Percentiles rank a stretch among this genome's conserved stretches.
Evolutionary conservation across 2,797 vertebrate genomes (phyloP).

Genomic region (Heteromormyrus szaboi): DNA sequence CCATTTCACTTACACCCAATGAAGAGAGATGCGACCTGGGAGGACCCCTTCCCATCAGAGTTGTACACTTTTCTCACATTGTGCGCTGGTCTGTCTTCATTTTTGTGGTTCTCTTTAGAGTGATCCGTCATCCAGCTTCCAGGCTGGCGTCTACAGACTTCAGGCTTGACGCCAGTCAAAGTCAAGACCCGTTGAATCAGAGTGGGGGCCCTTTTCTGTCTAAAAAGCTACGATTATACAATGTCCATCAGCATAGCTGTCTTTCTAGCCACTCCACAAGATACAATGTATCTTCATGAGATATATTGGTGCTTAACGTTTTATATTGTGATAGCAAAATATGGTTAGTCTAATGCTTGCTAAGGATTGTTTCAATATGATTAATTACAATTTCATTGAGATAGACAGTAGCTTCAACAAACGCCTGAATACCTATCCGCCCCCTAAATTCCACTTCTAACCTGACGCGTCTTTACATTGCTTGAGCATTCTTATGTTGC

Average conservation of each 20-base stretch:
- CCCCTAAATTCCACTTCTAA: not conserved
- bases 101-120: not conserved
- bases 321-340: not conserved
- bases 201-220: not conserved
- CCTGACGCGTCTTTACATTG: not conserved
- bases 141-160: not conserved
- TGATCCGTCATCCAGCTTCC: not conserved
- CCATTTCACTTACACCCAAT: slow-evolving; percentile 3
- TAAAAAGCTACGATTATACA: not conserved
- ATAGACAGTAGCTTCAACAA: not conserved
- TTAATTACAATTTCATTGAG: not conserved
- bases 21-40: slow-evolving; percentile 8
- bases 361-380: not conserved
- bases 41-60: slow-evolving; percentile 4
- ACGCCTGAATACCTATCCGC: not conserved
- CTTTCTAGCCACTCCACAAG: not conserved
- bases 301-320: not conserved
- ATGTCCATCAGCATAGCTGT: not conserved
- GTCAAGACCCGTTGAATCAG: not conserved
- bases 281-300: not conserved
- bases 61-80: slow-evolving; percentile 2
- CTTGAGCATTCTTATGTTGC: not conserved
- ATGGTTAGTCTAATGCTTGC: not conserved
- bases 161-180: slow-evolving; percentile 5
- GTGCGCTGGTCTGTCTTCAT: not conserved